Evolutionary conservation across 2,888 invertebrate species (phyloP).

Genomic region (Aspidiotus destructor): DNA sequence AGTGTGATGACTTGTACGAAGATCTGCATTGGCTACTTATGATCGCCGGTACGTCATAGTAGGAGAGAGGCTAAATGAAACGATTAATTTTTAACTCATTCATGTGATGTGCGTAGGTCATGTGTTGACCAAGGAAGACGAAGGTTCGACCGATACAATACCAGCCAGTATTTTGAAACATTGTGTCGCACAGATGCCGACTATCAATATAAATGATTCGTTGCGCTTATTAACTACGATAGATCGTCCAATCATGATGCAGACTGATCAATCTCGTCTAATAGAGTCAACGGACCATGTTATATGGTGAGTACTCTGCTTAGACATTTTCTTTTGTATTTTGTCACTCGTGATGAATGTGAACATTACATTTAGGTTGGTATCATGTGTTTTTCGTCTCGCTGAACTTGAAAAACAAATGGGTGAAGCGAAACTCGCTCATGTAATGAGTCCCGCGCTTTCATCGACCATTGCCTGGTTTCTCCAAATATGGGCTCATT

Average conservation of each 20-base stretch:
- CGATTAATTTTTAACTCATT: background rate
- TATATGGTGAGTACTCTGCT: conserved; percentile 45
- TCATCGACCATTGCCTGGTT: conserved; percentile 69
- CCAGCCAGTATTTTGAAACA: conserved; percentile 56
- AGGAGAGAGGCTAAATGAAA: background rate
- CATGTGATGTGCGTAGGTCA: conserved; percentile 45
- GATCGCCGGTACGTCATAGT: conserved; percentile 44
- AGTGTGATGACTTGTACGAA: conserved; percentile 63
- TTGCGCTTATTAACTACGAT: conserved; percentile 44
- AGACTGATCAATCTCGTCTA: conserved; percentile 41
- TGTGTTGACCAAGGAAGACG: conserved; percentile 55
- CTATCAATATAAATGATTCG: conserved; percentile 44
- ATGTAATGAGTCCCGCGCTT: conserved; percentile 67
- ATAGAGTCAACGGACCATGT: conserved; percentile 49
- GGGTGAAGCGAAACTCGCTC: conserved; percentile 54
- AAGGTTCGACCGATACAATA: conserved; percentile 57
- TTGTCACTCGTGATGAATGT: no score
- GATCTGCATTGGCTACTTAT: conserved; percentile 84
- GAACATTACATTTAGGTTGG: conserved; percentile 44
- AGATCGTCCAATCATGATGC: conserved; percentile 42
- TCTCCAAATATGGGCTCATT: conserved; percentile 59
- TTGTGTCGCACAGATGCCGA: conserved; percentile 49
- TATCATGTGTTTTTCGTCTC: conserved; percentile 61
- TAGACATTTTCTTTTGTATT: no score
- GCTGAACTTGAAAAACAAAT: conserved; percentile 67